Conservation (phyloP, 1,140 invertebrate genomes). For the Paralvinella palmiformis region DNA sequence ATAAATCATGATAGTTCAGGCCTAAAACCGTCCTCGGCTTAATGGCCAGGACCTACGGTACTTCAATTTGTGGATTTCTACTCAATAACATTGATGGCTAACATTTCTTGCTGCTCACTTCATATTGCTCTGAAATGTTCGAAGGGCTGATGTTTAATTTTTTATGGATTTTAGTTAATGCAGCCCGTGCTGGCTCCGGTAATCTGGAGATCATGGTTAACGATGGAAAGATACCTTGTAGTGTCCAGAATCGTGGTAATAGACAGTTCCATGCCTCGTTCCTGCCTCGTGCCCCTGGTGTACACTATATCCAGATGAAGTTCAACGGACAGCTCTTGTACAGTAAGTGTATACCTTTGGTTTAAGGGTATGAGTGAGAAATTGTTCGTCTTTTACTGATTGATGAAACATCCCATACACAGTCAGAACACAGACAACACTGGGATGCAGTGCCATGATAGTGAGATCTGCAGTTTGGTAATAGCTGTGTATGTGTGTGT, state of each 20-base stretch:
- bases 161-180: constrained; percentile 72
- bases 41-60: too few relatives aligned
- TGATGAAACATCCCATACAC: too few relatives aligned
- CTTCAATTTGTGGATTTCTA: too few relatives aligned
- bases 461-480: too few relatives aligned
- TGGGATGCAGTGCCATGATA: too few relatives aligned
- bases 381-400: too few relatives aligned
- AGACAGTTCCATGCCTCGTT: constrained; percentile 77
- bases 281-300: constrained; percentile 82
- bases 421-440: too few relatives aligned
- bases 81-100: background rate
- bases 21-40: too few relatives aligned
- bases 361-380: too few relatives aligned
- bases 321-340: constrained; percentile 94
- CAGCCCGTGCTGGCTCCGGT: constrained; percentile 86
- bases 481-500: too few relatives aligned
- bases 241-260: constrained; percentile 83
- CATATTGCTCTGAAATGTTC: constrained; percentile 4
- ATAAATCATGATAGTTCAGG: too few relatives aligned
- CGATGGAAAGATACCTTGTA: constrained; percentile 88
- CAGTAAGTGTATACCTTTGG: constrained; percentile 60
- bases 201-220: constrained; percentile 95
- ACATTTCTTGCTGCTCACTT: background rate
- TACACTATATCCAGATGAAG: constrained; percentile 94
- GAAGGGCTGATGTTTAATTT: constrained; percentile 22